These are phyloP conservation scores for Hyposoter didymator DNA, from an alignment of 2,888 invertebrate genomes.

Conservation along the genomic window DNA sequence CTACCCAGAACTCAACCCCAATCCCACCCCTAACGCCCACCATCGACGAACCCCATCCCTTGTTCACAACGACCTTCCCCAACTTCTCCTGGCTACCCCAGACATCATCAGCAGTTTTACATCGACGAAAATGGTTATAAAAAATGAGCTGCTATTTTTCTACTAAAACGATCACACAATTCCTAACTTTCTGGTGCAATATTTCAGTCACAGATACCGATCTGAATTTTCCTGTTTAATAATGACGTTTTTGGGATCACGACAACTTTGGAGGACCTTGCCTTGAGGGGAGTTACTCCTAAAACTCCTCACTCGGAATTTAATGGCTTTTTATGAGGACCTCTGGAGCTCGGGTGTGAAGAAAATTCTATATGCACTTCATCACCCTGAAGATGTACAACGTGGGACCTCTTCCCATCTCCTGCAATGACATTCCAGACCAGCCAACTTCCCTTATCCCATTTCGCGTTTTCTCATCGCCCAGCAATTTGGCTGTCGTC, in stretches of 20 bases:
- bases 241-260: neutral
- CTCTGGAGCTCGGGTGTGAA: neutral
- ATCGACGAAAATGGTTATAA: neutral
- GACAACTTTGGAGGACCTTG: neutral
- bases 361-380: slow-evolving; percentile 9
- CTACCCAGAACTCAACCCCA: slow-evolving; percentile 38
- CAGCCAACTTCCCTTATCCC: neutral
- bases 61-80: neutral
- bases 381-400: neutral
- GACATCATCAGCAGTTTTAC: slow-evolving; percentile 1
- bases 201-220: neutral
- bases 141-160: neutral
- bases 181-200: neutral
- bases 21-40: slow-evolving; percentile 2
- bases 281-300: neutral
- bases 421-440: neutral
- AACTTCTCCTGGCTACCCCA: neutral
- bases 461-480: neutral
- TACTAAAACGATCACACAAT: neutral
- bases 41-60: slow-evolving; percentile 27
- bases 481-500: neutral
- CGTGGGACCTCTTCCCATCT: neutral
- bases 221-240: neutral
- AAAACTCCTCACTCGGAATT: neutral
- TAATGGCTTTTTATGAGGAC: neutral